These are phyloP conservation scores for Equus quagga DNA, from an alignment of 2,113 vertebrate genomes.

Conservation along the genomic window DNA sequence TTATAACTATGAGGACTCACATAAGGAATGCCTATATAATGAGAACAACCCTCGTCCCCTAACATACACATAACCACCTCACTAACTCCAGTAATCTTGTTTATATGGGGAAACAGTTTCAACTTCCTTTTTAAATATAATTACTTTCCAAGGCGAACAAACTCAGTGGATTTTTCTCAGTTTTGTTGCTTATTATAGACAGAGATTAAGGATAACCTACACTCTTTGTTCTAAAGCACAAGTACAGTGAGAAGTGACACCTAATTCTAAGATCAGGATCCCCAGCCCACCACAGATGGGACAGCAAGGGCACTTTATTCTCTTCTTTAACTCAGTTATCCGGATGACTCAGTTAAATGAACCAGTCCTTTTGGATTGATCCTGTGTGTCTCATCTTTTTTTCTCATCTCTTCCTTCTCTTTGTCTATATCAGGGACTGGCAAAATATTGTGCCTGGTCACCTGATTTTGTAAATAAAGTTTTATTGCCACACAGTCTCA, in stretches of 20 bases:
- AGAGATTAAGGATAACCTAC: background rate
- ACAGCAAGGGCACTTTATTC: background rate
- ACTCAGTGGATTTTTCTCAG: background rate
- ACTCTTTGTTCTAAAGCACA: background rate
- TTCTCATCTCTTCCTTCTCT: background rate
- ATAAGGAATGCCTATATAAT: background rate
- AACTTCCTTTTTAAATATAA: background rate
- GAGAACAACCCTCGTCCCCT: background rate
- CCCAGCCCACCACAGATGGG: background rate
- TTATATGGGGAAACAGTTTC: background rate
- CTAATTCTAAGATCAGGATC: background rate
- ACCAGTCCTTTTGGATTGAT: background rate
- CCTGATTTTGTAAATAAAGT: background rate
- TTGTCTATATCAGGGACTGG: background rate
- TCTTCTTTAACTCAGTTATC: background rate
- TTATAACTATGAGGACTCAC: background rate
- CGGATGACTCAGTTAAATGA: background rate
- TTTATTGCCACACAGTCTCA: background rate
- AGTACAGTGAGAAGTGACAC: background rate
- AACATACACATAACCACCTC: background rate
- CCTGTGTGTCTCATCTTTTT: background rate
- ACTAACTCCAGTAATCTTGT: background rate
- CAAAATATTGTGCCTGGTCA: background rate
- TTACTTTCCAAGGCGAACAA: background rate
- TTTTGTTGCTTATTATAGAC: background rate